Evolutionary conservation across 2,113 vertebrate genomes (phyloP).

Genomic region (Nematolebias whitei): DNA sequence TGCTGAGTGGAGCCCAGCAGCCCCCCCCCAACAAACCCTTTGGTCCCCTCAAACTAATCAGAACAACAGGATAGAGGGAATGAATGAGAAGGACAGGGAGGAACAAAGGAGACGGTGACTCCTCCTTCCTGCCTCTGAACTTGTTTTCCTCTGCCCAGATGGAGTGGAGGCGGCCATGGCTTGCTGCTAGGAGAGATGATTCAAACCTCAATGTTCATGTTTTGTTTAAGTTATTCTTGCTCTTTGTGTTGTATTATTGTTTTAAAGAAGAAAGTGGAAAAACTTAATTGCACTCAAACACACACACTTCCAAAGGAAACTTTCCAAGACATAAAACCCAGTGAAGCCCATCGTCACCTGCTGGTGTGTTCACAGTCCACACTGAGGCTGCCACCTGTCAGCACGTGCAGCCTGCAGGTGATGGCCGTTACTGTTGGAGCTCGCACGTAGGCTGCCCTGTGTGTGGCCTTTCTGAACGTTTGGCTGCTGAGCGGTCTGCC

Average conservation of each 20-base stretch:
- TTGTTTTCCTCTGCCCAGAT: slow-evolving; percentile 58
- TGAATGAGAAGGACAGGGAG: slow-evolving; percentile 17
- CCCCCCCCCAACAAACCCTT: slow-evolving; percentile 24
- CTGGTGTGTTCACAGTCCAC: slow-evolving; percentile 39
- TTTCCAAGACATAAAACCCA: slow-evolving; percentile 5
- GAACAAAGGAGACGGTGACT: slow-evolving; percentile 17
- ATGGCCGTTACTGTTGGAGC: slow-evolving; percentile 13
- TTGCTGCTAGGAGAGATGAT: slow-evolving; percentile 73
- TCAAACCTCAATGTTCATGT: slow-evolving; percentile 24
- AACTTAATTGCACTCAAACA: slow-evolving; percentile 14
- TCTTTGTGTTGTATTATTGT: slow-evolving; percentile 50
- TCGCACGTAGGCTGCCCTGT: slow-evolving; percentile 4
- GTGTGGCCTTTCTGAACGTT: slow-evolving; percentile 4
- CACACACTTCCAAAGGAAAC: slow-evolving; percentile 18
- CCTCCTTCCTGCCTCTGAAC: slow-evolving; percentile 17
- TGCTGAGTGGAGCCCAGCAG: slow-evolving; percentile 6
- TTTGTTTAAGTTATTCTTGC: slow-evolving; percentile 62
- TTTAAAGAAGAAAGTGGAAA: slow-evolving; percentile 51
- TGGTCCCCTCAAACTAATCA: slow-evolving; percentile 35
- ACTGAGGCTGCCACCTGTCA: too few relatives aligned
- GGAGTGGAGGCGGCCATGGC: slow-evolving; percentile 57
- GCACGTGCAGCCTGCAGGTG: slow-evolving; percentile 39
- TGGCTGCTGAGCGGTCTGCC: neutral
- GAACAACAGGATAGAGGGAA: slow-evolving; percentile 25
- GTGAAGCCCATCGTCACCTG: slow-evolving; percentile 34